Conservation (phyloP, 2,888 invertebrate genomes). For the Limnephilus auricula region DNA sequence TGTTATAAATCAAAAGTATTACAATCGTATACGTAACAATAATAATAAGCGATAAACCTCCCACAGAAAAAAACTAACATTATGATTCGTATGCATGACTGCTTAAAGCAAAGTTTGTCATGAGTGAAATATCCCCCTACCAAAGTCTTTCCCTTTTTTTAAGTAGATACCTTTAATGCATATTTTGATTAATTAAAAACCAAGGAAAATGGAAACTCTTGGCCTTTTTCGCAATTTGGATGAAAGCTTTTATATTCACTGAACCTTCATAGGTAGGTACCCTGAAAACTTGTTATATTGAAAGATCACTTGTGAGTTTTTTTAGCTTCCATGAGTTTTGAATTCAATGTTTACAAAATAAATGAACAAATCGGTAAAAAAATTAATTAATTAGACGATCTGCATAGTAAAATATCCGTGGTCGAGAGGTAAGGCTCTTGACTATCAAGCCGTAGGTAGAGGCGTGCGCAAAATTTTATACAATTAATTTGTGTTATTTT, state of each 20-base stretch:
- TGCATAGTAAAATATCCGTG: no score
- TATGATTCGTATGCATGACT: background rate
- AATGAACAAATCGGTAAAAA: background rate
- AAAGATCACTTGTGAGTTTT: background rate
- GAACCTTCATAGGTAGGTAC: conserved; percentile 4
- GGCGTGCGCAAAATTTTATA: no score
- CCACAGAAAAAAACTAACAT: background rate
- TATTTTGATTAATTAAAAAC: conserved; percentile 64
- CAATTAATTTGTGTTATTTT: no score
- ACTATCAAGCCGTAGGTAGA: no score
- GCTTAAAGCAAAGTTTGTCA: background rate
- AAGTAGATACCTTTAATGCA: background rate
- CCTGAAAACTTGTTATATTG: background rate
- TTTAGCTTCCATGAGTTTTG: background rate
- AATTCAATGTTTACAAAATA: background rate
- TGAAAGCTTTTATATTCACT: conserved; percentile 54
- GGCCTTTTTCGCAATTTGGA: conserved; percentile 56
- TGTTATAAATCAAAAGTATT: no score
- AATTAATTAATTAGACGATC: background rate
- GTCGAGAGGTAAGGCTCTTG: no score
- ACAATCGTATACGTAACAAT: no score
- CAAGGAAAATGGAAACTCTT: conserved; percentile 57
- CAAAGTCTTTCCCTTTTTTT: background rate
- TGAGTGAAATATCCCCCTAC: background rate
- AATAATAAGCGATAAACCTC: no score